Base-by-base conservation (phyloP, 2,113 vertebrate species). In the Muntiacus muntjak region DNA sequence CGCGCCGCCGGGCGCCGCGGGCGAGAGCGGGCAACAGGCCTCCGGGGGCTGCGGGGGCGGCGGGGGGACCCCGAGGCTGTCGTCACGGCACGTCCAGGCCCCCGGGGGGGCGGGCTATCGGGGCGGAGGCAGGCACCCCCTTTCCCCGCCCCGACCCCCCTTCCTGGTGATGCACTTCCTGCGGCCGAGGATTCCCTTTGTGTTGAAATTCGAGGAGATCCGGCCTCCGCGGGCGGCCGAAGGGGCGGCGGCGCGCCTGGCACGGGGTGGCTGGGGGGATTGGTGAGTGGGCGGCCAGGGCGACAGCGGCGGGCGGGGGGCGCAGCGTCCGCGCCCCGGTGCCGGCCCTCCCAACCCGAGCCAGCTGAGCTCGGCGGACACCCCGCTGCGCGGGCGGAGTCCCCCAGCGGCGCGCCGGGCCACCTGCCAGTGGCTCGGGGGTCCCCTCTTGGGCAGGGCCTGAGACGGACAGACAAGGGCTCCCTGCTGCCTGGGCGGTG, bases 141-240 rank as follows among this genome's bases (percentile, higher is more conserved):
- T 60, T 21, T 86, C 94, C 93, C 97, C 96, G 89, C 97, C 96
- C 96, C 21, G n/a, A 43, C 16, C 83, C 92, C 96, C 82, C 82
- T 78, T 76, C 30, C 89, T 30, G 0, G 92, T 98, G 98, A 98
- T 98, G 98, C 96, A 98, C 92, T 98, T 98, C 98, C 98, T 97
- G 97, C 92, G 79, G 92, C 97, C 85, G 97, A 98, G 98, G 98
- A 98, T 98, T 98, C 98, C 98, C 98, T 98, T 98, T 98, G 98
- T 98, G 97, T 97, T 94, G 97, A 97, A 94, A 97, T 71, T 94
- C 89, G 15, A 81, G 83, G 33, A 88, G 96, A 94, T 98, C 97
- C 97, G 97, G 97, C 96, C 0, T 14, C 21, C 1, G 36, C 50
- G 55, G 52, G 11, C n/a, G 12, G 93, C 92, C 2, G 0, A 26